Evolutionary conservation across 2,797 vertebrate genomes (phyloP).

Genomic region (Thunnus albacares): DNA sequence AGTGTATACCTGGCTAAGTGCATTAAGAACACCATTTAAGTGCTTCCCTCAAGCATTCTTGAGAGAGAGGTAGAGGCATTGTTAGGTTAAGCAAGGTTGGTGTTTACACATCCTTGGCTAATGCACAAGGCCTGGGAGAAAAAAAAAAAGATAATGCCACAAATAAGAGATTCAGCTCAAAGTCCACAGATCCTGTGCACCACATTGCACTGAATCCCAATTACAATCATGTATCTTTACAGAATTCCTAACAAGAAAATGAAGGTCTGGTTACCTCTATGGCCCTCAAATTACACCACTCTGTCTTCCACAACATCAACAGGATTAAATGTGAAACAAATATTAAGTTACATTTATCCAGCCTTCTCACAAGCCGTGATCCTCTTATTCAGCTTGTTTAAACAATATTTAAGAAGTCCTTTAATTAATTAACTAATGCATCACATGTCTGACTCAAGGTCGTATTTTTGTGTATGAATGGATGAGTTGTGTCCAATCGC

Average conservation of each 20-base stretch:
- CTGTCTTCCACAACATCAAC: not conserved
- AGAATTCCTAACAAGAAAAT: not conserved
- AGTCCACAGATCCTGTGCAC: not conserved
- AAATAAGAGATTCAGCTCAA: constrained; percentile 16
- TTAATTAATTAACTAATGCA: not conserved
- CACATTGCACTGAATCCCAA: not conserved
- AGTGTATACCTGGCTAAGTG: constrained; percentile 36
- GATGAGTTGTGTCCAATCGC: not conserved
- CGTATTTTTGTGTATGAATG: not conserved
- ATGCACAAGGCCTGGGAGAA: constrained; percentile 1
- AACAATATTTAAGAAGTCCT: not conserved
- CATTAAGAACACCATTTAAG: constrained; percentile 52
- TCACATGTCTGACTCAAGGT: not conserved
- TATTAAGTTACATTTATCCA: not conserved
- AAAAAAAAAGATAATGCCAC: not conserved
- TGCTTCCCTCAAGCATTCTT: constrained; percentile 38
- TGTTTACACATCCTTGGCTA: constrained; percentile 36
- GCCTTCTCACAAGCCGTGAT: not conserved
- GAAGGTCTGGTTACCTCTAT: not conserved
- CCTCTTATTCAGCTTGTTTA: not conserved
- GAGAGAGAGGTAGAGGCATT: constrained; percentile 11
- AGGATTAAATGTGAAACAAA: not conserved
- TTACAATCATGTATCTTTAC: constrained; percentile 1
- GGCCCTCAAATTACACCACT: not conserved
- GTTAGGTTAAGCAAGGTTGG: constrained; percentile 23